Conservation (phyloP, 1,140 invertebrate genomes). For the Hycleus cichorii region DNA sequence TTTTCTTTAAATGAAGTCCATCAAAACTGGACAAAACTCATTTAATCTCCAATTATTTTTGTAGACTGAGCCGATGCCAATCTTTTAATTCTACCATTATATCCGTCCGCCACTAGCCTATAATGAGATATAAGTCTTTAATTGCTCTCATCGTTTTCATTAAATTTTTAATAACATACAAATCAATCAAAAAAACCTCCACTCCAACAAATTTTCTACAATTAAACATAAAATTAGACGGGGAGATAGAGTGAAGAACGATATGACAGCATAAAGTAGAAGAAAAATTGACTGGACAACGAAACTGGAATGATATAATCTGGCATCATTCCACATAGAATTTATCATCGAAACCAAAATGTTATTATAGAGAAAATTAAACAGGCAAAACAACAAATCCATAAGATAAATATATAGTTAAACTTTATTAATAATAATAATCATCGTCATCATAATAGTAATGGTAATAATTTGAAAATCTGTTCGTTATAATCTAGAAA, state of each 20-base stretch:
- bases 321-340: too few relatives aligned
- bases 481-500: too few relatives aligned
- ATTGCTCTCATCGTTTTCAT: constrained; percentile 2
- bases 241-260: background rate
- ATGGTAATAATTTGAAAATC: background rate
- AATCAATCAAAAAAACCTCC: background rate
- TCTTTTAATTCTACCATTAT: constrained; percentile 13
- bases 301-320: too few relatives aligned
- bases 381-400: too few relatives aligned
- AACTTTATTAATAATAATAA: background rate
- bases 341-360: too few relatives aligned
- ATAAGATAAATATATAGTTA: too few relatives aligned
- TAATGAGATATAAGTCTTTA: constrained; percentile 11
- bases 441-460: background rate
- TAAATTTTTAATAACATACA: constrained; percentile 4
- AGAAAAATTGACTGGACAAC: background rate
- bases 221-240: background rate
- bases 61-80: constrained; percentile 7
- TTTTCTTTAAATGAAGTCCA: background rate
- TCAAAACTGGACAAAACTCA: background rate
- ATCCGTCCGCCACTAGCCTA: constrained; percentile 4
- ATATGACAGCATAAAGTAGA: constrained; percentile 3
- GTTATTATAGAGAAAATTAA: too few relatives aligned
- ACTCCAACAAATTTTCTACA: background rate
- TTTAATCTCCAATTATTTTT: constrained; percentile 12